phyloP scores from a whole-genome alignment of 2,888 invertebrate species.

The Thymelicus sylvestris region DNA sequence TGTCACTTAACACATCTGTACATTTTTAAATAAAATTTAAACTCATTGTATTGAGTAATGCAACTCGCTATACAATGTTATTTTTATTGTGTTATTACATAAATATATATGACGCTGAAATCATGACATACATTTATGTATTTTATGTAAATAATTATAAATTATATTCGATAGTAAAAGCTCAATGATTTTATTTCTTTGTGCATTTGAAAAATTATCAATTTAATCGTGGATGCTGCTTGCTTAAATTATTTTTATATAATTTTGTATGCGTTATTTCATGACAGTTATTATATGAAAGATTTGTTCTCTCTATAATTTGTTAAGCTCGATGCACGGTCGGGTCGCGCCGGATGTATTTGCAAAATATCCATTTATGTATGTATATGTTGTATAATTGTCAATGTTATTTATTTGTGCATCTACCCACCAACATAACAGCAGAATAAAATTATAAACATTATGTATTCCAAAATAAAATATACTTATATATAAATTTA shows the following conservation, averaged over 20 bases:
- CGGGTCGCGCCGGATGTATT: background rate
- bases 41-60: background rate
- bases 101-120: constrained; percentile 11
- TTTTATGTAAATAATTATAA: constrained; percentile 43
- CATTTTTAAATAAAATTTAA: background rate
- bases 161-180: constrained; percentile 40
- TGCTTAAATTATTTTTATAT: constrained; percentile 26
- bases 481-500: too few species aligned
- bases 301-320: constrained; percentile 12
- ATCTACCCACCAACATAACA: too few species aligned
- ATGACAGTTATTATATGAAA: constrained; percentile 24
- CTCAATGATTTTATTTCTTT: constrained; percentile 43
- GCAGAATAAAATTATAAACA: too few species aligned
- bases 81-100: background rate
- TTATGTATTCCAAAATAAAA: too few species aligned
- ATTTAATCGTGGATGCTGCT: constrained; percentile 8
- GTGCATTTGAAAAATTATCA: constrained; percentile 32
- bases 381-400: too few species aligned
- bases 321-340: background rate
- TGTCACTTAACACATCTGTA: too few species aligned
- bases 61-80: background rate
- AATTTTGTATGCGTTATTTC: constrained; percentile 19
- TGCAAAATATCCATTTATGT: too few species aligned
- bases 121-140: constrained; percentile 17
- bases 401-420: too few species aligned